Evolutionary conservation across 1,140 invertebrate species (phyloP).

Genomic region (Pogonus chalceus): DNA sequence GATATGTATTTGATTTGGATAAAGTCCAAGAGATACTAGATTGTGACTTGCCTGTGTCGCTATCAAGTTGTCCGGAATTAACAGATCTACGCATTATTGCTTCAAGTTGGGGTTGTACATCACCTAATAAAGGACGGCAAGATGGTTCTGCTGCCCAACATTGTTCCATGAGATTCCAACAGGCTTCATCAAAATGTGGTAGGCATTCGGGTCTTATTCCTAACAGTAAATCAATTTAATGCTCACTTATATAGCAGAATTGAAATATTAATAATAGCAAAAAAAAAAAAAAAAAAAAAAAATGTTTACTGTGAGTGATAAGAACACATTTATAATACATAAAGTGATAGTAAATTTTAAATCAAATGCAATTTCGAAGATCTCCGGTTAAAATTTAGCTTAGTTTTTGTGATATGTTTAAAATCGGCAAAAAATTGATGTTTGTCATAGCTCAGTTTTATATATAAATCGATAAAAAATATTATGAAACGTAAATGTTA

Average conservation of each 20-base stretch:
- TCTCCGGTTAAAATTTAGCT: too few species aligned
- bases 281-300: too few species aligned
- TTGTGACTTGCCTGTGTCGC: background rate
- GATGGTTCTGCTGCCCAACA: slow-evolving; percentile 74
- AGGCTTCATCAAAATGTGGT: slow-evolving; percentile 62
- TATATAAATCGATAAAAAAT: too few species aligned
- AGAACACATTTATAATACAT: too few species aligned
- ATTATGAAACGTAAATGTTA: too few species aligned
- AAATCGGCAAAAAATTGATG: too few species aligned
- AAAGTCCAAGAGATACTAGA: background rate
- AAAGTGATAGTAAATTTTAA: too few species aligned
- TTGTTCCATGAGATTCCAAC: slow-evolving; percentile 76
- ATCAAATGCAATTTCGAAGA: too few species aligned
- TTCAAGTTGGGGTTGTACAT: slow-evolving; percentile 60
- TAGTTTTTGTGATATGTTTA: too few species aligned
- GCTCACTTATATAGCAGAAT: slow-evolving; percentile 16
- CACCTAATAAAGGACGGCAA: slow-evolving; percentile 65
- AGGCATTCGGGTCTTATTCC: slow-evolving; percentile 67
- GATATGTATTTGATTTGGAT: background rate
- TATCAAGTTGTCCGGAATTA: slow-evolving; percentile 10
- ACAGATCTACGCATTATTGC: slow-evolving; percentile 28
- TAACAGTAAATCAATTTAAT: too few species aligned
- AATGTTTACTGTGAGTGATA: too few species aligned
- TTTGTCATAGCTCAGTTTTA: too few species aligned
- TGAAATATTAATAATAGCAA: background rate